Base-by-base conservation (phyloP, 2,113 vertebrate species). In the Toxotes jaculatrix region DNA sequence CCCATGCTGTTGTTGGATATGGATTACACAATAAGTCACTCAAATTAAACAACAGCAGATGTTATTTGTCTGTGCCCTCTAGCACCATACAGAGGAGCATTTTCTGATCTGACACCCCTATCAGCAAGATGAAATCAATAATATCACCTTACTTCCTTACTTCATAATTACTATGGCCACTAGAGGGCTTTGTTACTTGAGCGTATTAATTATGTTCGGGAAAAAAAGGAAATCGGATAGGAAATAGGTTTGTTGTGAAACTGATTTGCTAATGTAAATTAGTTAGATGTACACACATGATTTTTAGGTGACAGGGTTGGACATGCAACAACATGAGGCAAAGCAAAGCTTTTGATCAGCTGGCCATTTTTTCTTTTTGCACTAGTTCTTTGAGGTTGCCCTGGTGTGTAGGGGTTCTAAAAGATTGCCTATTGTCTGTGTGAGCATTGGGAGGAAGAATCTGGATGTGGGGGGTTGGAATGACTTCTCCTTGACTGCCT, bases 401-500 rank as follows among this genome's bases (percentile, higher is more conserved):
- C 72, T 42, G 4, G 19, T 19, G 43, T 43, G 71, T 53, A 45
- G 27, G 66, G 32, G 34, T 42, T 56, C 16, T 73, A 43, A 84
- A 71, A 60, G 23, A 38, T 31, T 83, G 31, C 43, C 31, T 69
- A 61, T 88, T 92, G 87, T 91, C 59, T 77, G 72, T n/a, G 53
- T 45, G 21, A 49, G 74, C 45, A 4, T 16, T 80, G 47, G 63
- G 64, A 75, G 69, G 47, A 77, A 43, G 32, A 60, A n/a, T 74
- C 38, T 79, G 40, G 9, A 62, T 51, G 51, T 73, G 74, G 74
- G 84, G 82, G 75, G 75, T 63, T 71, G 64, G 42, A 71, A 77
- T 82, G 82, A 80, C 77, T 87, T 91, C 63, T 83, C 88, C 80
- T 89, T 77, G 81, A 60, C 77, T 80, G 65, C 59, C 73, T 82